Conservation (phyloP, 2,113 vertebrate genomes). For the Chamaetylas fuelleborni region DNA sequence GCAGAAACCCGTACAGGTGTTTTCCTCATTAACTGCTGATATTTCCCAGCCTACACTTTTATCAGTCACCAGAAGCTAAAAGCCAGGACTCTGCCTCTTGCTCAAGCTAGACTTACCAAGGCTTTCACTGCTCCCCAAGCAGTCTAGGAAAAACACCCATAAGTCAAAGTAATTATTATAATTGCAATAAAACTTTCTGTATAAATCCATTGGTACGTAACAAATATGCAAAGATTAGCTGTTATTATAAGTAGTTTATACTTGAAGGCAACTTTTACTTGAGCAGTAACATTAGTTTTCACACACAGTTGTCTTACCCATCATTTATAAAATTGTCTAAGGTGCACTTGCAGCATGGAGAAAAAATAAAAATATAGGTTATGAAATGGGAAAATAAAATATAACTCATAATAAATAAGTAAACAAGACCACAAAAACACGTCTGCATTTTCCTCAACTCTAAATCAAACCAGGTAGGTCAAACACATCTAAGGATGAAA, state of each 20-base stretch:
- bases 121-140: neutral
- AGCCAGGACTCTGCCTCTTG: neutral
- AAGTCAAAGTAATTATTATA: constrained; percentile 17
- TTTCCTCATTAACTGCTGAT: neutral
- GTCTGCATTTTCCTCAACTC: neutral
- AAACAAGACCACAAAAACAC: neutral
- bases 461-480: neutral
- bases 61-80: neutral
- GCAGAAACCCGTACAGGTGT: neutral
- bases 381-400: constrained; percentile 67
- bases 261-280: constrained; percentile 19
- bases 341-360: constrained; percentile 87
- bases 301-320: constrained; percentile 72
- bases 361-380: constrained; percentile 76
- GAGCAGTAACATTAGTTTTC: constrained; percentile 37
- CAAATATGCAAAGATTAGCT: constrained; percentile 1
- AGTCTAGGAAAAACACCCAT: constrained; percentile 27
- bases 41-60: neutral
- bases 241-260: neutral
- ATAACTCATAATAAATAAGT: constrained; percentile 18
- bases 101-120: neutral
- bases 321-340: constrained; percentile 74
- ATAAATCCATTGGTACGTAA: neutral
- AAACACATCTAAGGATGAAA: neutral
- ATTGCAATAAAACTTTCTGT: neutral